A percentile compares a stretch with the other conserved stretches of the same genome.
These are phyloP conservation scores for Coccyzus lansbergi DNA, from an alignment of 2,797 vertebrate genomes.

Conservation along the genomic window DNA sequence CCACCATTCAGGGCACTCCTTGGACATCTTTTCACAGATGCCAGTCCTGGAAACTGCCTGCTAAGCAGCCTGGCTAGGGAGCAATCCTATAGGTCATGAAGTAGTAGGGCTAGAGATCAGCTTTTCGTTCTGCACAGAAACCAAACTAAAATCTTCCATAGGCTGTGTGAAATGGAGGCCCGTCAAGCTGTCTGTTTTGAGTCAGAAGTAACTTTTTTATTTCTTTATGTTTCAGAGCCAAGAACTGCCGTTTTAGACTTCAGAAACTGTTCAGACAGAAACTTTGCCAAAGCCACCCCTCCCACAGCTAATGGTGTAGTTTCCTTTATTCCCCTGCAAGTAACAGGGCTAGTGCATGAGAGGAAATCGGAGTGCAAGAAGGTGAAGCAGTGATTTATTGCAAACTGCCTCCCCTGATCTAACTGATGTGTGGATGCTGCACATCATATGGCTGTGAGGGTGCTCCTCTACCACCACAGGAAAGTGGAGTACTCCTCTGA, in stretches of 20 bases:
- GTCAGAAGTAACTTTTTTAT: background rate
- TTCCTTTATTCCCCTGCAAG: background rate
- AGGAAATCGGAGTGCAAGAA: background rate
- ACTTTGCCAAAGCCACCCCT: background rate
- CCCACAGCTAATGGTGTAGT: background rate
- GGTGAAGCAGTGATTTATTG: background rate
- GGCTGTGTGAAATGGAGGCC: background rate
- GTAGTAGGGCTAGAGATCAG: background rate
- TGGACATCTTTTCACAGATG: background rate
- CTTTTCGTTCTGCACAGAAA: background rate
- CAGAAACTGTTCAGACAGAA: background rate
- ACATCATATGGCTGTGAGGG: fast-evolving
- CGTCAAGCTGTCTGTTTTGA: background rate
- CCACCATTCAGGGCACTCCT: background rate
- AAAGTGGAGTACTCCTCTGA: background rate
- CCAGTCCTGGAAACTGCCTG: background rate
- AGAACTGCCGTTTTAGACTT: background rate
- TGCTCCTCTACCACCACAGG: background rate
- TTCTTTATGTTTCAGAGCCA: background rate
- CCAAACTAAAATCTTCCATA: background rate
- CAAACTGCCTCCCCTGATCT: background rate
- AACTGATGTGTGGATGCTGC: background rate
- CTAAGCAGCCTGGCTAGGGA: background rate
- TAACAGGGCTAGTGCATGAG: background rate
- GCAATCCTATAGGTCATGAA: fast-evolving